These are phyloP conservation scores for Xylota sylvarum DNA, from an alignment of 2,888 invertebrate genomes.

Conservation along the genomic window DNA sequence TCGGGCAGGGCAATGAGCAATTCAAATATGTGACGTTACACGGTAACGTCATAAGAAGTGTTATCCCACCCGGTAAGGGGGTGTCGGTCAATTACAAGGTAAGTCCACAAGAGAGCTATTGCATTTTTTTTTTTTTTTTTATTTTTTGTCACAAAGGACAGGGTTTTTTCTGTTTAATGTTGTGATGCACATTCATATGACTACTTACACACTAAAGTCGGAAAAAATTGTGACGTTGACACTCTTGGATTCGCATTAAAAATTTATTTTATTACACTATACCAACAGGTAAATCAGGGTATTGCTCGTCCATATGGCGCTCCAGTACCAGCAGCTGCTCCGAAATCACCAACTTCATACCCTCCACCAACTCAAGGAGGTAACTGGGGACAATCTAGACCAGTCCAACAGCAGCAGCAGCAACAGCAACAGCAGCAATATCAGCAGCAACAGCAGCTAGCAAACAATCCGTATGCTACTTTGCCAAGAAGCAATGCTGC, in stretches of 20 bases:
- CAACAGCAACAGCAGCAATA: slow-evolving; percentile 77
- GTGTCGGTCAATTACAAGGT: slow-evolving; percentile 82
- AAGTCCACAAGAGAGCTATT: slow-evolving; percentile 76
- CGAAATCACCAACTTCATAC: slow-evolving; percentile 83
- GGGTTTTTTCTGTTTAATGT: slow-evolving; percentile 65
- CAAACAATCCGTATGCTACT: slow-evolving; percentile 83
- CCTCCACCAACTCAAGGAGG: slow-evolving; percentile 81
- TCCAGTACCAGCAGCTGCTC: slow-evolving; percentile 80
- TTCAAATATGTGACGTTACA: slow-evolving; percentile 84
- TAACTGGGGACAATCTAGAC: slow-evolving; percentile 78
- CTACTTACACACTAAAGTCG: slow-evolving; percentile 63
- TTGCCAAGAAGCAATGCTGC: slow-evolving; percentile 83
- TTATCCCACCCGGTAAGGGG: slow-evolving; percentile 85
- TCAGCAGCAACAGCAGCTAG: slow-evolving; percentile 76
- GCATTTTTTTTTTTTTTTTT: slow-evolving; percentile 7
- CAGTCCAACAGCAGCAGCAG: slow-evolving; percentile 77
- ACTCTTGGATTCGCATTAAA: slow-evolving; percentile 16
- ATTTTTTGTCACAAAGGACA: background rate
- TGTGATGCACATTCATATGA: slow-evolving; percentile 50
- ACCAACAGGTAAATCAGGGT: slow-evolving; percentile 82
- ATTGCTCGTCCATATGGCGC: slow-evolving; percentile 84
- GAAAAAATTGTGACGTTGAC: slow-evolving; percentile 20
- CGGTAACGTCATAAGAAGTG: slow-evolving; percentile 85
- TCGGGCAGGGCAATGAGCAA: slow-evolving; percentile 80
- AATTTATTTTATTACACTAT: slow-evolving; percentile 55